Conservation (phyloP, 2,113 vertebrate genomes). For the Thalassoma bifasciatum region DNA sequence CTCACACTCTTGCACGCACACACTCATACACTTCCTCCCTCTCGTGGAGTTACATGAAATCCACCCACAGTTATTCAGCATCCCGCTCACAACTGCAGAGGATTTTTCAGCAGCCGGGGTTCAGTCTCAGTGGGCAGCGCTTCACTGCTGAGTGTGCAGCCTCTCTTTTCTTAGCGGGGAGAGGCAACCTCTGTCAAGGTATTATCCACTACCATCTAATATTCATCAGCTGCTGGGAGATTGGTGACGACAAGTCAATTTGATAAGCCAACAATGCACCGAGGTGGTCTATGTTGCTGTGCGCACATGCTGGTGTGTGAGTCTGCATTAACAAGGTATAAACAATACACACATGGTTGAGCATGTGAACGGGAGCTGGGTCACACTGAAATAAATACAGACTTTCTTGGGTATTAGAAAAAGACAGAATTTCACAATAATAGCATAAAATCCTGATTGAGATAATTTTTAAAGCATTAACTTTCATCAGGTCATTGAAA, state of each 20-base stretch:
- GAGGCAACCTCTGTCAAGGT: slow-evolving; percentile 66
- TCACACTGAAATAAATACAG: background rate
- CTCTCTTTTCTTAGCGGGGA: slow-evolving; percentile 54
- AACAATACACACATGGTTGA: slow-evolving; percentile 39
- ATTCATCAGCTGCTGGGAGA: slow-evolving; percentile 78
- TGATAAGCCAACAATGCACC: slow-evolving; percentile 64
- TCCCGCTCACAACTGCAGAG: slow-evolving; percentile 42
- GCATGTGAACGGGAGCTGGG: slow-evolving; percentile 48
- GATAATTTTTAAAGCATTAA: too few species aligned
- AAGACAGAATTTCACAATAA: too few species aligned
- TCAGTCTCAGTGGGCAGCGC: slow-evolving; percentile 69
- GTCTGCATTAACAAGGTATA: slow-evolving; percentile 27
- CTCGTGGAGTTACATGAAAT: slow-evolving; percentile 38
- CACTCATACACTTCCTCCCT: slow-evolving; percentile 31
- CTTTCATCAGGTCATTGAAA: too few species aligned
- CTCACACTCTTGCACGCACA: slow-evolving; percentile 3
- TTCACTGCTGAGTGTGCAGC: slow-evolving; percentile 71
- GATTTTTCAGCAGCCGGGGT: slow-evolving; percentile 50
- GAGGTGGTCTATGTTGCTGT: slow-evolving; percentile 50
- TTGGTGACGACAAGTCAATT: slow-evolving; percentile 64
- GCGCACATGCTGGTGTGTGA: slow-evolving; percentile 23
- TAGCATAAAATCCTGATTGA: too few species aligned
- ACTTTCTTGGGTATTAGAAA: background rate
- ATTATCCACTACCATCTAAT: slow-evolving; percentile 75
- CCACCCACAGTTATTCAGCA: slow-evolving; percentile 55